Evolutionary conservation across 2,797 vertebrate species (phyloP).

Genomic region (Aldrovandia affinis): DNA sequence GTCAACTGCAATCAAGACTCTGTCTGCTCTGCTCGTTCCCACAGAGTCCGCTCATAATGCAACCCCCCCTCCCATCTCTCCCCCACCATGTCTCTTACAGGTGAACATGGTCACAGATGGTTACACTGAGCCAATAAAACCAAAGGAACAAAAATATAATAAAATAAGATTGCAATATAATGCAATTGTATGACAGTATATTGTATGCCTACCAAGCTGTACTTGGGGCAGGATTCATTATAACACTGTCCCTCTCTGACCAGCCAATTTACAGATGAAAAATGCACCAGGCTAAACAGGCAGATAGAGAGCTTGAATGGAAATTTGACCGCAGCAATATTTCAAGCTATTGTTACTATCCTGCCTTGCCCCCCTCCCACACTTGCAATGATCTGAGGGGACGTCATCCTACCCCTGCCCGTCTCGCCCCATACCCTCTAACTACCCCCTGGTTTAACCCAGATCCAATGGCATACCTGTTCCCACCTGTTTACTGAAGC

Average conservation of each 20-base stretch:
- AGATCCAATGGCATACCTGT: neutral
- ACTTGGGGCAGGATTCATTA: neutral
- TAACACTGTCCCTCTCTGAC: neutral
- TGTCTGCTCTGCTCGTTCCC: constrained; percentile 1
- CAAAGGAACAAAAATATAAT: neutral
- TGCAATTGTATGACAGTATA: neutral
- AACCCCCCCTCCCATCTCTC: neutral
- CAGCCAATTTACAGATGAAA: neutral
- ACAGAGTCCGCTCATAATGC: neutral
- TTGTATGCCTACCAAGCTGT: neutral
- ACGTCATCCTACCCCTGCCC: neutral
- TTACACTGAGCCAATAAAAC: neutral
- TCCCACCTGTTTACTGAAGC: neutral
- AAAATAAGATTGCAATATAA: neutral
- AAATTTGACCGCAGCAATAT: neutral
- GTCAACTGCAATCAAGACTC: neutral
- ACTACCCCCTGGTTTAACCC: neutral
- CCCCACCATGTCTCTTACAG: neutral
- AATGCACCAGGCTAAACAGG: neutral
- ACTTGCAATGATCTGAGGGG: neutral
- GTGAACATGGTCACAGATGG: neutral
- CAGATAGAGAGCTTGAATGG: neutral
- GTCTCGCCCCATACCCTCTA: neutral
- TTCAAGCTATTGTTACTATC: no score
- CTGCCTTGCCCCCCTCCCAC: neutral